Evolutionary conservation across 2,797 vertebrate genomes (phyloP).

Genomic region (Limnodromus scolopaceus): DNA sequence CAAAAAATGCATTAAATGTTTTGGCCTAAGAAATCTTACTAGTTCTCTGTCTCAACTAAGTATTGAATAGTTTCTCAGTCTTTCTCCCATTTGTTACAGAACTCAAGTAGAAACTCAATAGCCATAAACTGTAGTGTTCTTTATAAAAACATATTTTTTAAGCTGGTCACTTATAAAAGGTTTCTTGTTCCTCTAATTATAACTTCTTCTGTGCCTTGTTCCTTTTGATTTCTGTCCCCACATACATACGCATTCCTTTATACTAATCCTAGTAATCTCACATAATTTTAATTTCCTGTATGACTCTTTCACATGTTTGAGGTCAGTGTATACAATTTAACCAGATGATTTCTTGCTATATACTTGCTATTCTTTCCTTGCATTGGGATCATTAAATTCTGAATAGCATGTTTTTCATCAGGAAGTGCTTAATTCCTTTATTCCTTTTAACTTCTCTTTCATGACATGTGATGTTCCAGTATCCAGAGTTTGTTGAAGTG

Average conservation of each 20-base stretch:
- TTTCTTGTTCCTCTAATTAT: not conserved
- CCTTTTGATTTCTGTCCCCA: slow-evolving; percentile 14
- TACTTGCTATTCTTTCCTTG: not conserved
- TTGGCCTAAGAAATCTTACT: not conserved
- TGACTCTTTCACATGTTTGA: not conserved
- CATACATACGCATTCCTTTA: slow-evolving; percentile 10
- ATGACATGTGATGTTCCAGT: not conserved
- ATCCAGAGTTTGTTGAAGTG: not conserved
- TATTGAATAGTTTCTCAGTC: not conserved
- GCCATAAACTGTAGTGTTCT: not conserved
- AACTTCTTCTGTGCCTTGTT: not conserved
- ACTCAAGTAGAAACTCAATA: not conserved
- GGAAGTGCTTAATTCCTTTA: slow-evolving; percentile 7
- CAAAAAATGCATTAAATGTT: not conserved
- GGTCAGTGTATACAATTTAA: slow-evolving; percentile 22
- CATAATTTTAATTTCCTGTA: slow-evolving; percentile 51
- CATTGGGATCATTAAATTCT: slow-evolving; percentile 7
- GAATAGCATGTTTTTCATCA: slow-evolving; percentile 9
- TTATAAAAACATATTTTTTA: not conserved
- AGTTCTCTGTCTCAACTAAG: not conserved
- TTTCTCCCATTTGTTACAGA: not conserved
- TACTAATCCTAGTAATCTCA: slow-evolving; percentile 31
- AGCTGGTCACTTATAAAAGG: not conserved
- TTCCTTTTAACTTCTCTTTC: slow-evolving; percentile 4
- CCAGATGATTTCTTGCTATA: slow-evolving; percentile 22